phyloP scores from a whole-genome alignment of 2,113 vertebrate genomes.

The Sinosuthora webbiana region DNA sequence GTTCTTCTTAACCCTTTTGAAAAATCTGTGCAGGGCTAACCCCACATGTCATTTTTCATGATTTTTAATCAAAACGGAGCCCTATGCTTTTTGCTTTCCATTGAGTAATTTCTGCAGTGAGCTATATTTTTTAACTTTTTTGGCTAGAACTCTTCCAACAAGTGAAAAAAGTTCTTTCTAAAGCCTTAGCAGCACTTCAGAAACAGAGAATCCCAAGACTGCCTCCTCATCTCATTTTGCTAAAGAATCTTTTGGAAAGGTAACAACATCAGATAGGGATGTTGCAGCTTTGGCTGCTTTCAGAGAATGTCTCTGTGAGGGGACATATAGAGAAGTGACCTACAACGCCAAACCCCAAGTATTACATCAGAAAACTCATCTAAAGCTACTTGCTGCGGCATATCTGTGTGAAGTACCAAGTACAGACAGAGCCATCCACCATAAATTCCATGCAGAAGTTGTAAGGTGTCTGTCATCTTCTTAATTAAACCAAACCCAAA shows the following conservation, averaged over 20 bases:
- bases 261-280: neutral
- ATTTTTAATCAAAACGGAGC: neutral
- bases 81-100: neutral
- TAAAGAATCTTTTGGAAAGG: neutral
- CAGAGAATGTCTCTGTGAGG: neutral
- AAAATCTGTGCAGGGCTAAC: neutral
- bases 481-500: neutral
- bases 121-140: neutral
- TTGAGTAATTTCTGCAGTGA: neutral
- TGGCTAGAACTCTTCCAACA: neutral
- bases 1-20: neutral
- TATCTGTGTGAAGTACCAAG: neutral
- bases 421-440: neutral
- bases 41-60: neutral
- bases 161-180: neutral
- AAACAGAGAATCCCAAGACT: neutral
- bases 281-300: neutral
- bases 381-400: neutral
- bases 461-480: neutral
- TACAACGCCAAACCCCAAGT: neutral
- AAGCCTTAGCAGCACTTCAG: neutral
- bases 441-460: neutral
- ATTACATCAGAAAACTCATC: neutral
- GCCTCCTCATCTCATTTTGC: rapidly evolving
- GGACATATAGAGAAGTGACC: neutral